Base-by-base conservation (phyloP, 2,888 invertebrate species). In the Drosophila niveifrons region DNA sequence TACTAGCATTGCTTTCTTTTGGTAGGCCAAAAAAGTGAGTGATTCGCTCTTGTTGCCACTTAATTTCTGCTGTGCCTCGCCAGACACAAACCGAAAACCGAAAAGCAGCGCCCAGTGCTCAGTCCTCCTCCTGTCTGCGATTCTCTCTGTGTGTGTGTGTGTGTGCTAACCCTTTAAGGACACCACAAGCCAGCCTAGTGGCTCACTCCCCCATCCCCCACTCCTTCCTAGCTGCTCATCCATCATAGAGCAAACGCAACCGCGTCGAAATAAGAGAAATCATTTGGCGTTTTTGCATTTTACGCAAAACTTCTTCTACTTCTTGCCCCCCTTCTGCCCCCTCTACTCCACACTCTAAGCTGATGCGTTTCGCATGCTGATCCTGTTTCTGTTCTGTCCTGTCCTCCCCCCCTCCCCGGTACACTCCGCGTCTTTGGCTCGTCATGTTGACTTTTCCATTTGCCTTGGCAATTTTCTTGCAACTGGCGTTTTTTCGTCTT, bases 1-100 rank as follows among this genome's bases (percentile, higher is more conserved):
- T 18, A 18, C 23, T 4, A 6, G 4, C 23, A 23, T 4, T 7
- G 17, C 29, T 11, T n/a, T 36, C 36, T 43, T 53, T 34, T 17
- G 67, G 69, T 52, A 66, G 36, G 28, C 36, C 64, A 74, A 82
- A 81, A 82, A 72, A 62, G 63, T 57, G 75, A 84, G 76, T 90
- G 87, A 76, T 89, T 85, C 73, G 65, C 78, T 88, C 84, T 73
- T 86, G 82, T 90, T 91, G 90, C 78, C 87, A 90, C 90, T 91
- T 84, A 89, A 85, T 85, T 85, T 88, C 88, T 85, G 88, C 81
- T 83, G 78, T 88, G 72, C 73, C 78, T 59, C 56, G 56, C 76
- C 75, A 75, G 71, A 75, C 76, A n/a, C n/a, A n/a, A n/a, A n/a
- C n/a, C n/a, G n/a, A n/a, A n/a, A n/a, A n/a, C n/a, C n/a, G n/a